These are phyloP conservation scores for Nysson spinosus DNA, from an alignment of 2,888 invertebrate species.

Conservation along the genomic window DNA sequence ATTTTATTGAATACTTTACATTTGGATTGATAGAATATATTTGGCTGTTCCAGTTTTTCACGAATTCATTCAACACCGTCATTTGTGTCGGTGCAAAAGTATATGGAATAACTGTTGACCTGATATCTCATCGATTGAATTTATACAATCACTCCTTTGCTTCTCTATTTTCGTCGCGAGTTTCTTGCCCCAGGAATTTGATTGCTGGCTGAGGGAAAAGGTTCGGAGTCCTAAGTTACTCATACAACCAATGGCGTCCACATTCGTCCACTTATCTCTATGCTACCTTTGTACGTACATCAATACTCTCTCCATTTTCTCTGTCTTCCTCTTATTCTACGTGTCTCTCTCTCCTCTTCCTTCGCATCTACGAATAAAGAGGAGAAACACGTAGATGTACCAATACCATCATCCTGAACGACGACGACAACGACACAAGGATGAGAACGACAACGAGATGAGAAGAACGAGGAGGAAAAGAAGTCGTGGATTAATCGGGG, in stretches of 20 bases:
- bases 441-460: not conserved
- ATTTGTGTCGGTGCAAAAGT: not conserved
- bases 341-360: conserved; percentile 36
- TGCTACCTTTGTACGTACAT: no score
- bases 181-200: conserved; percentile 35
- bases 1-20: no score
- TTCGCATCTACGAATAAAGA: conserved; percentile 38
- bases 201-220: conserved; percentile 41
- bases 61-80: no score
- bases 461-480: conserved; percentile 14
- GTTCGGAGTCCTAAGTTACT: not conserved
- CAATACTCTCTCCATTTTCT: no score
- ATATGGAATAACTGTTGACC: no score
- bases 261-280: conserved; percentile 33
- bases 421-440: conserved; percentile 3
- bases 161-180: conserved; percentile 11
- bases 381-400: conserved; percentile 25
- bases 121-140: conserved; percentile 1
- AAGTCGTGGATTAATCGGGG: conserved; percentile 57
- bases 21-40: no score
- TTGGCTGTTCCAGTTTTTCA: no score
- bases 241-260: conserved; percentile 26
- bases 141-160: conserved; percentile 12
- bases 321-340: no score
- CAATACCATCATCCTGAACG: conserved; percentile 12